These are phyloP conservation scores for Thrips palmi DNA, from an alignment of 1,140 invertebrate species.

Conservation along the genomic window DNA sequence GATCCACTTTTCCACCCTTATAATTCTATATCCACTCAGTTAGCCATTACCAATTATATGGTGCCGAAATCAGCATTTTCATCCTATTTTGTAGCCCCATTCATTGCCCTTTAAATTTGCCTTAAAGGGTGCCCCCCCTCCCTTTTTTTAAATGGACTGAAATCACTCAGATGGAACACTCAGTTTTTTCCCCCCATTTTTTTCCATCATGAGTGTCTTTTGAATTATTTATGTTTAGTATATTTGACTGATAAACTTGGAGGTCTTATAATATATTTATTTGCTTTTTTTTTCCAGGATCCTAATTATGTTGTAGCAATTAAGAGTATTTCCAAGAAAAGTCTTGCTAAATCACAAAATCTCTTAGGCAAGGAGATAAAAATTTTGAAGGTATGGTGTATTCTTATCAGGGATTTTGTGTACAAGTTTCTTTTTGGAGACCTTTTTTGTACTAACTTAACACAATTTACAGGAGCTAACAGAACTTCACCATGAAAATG, in stretches of 20 bases:
- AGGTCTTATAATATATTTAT: too few relatives aligned
- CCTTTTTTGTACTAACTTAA: background rate
- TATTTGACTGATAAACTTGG: constrained; percentile 9
- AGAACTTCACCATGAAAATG: constrained; percentile 93
- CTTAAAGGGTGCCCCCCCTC: too few relatives aligned
- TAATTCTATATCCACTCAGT: too few relatives aligned
- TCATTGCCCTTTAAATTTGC: too few relatives aligned
- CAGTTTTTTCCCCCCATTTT: constrained; percentile 14
- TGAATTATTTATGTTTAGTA: too few relatives aligned
- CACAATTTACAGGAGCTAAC: constrained; percentile 62
- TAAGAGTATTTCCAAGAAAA: constrained; percentile 96
- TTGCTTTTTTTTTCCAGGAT: constrained; percentile 52
- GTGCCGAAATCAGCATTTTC: too few relatives aligned
- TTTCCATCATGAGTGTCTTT: constrained; percentile 4
- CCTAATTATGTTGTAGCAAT: constrained; percentile 77
- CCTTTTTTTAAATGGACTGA: too few relatives aligned
- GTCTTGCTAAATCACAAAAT: constrained; percentile 89
- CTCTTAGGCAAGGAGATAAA: constrained; percentile 96
- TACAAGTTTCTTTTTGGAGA: constrained; percentile 3
- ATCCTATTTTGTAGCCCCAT: too few relatives aligned
- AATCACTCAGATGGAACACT: background rate
- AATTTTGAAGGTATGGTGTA: constrained; percentile 65
- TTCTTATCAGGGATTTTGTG: constrained; percentile 6
- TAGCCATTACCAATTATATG: too few relatives aligned
- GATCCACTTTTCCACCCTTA: too few relatives aligned